phyloP scores from a whole-genome alignment of 2,113 vertebrate genomes.

The Cricetomys ansorgei region DNA sequence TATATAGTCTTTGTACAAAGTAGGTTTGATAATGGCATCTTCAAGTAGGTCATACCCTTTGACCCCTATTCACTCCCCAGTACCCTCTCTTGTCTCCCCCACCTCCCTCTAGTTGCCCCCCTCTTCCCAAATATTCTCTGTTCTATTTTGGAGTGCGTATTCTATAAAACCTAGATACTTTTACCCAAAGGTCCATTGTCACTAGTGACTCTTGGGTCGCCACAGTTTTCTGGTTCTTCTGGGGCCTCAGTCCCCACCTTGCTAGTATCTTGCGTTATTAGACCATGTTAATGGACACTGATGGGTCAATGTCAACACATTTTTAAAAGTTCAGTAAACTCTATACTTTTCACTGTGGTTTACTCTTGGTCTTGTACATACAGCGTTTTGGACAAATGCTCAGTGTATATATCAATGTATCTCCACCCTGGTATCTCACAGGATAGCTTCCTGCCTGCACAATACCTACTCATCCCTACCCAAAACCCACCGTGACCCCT shows the following conservation, averaged over 20 bases:
- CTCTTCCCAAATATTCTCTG: not conserved
- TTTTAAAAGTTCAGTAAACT: not conserved
- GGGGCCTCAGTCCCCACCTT: too few species aligned
- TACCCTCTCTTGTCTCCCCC: not conserved
- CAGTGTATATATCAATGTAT: too few species aligned
- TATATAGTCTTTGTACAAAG: not conserved
- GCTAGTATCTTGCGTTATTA: too few species aligned
- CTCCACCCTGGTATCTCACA: accelerated
- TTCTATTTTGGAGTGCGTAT: not conserved
- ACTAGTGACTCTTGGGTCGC: not conserved
- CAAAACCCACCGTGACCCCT: not conserved
- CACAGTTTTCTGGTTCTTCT: not conserved
- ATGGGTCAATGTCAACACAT: not conserved
- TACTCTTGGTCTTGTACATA: not conserved
- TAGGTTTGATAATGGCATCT: not conserved
- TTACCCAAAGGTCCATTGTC: not conserved
- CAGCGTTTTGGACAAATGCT: not conserved
- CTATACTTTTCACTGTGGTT: not conserved
- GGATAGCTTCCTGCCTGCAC: not conserved
- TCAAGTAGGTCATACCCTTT: not conserved
- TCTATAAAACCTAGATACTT: not conserved
- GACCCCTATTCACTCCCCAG: not conserved
- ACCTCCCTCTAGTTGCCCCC: not conserved
- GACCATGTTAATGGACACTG: not conserved
- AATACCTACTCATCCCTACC: not conserved